Conservation (phyloP, 2,888 invertebrate genomes). For the Cryptocheilus praepositus region DNA sequence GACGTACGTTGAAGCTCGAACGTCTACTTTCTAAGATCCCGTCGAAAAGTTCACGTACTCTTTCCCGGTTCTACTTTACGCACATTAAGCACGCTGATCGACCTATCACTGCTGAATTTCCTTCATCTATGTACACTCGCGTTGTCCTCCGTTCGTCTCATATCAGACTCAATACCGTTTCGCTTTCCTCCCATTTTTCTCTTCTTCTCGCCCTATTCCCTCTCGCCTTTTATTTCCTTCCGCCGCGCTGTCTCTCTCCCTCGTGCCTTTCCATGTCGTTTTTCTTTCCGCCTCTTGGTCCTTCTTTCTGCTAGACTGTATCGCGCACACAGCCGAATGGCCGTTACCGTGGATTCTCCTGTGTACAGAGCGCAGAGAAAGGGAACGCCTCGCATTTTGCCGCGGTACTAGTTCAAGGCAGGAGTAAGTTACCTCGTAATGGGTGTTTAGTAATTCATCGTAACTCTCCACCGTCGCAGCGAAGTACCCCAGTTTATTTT, state of each 20-base stretch:
- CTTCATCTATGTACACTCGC: slow-evolving; percentile 3
- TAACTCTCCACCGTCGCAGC: background rate
- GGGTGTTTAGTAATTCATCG: slow-evolving; percentile 5
- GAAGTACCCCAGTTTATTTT: background rate
- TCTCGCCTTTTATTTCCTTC: background rate
- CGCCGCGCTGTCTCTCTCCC: background rate
- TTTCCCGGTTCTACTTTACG: too few species aligned
- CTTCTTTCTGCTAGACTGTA: background rate
- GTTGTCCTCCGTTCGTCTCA: background rate
- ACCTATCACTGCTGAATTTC: slow-evolving; percentile 15
- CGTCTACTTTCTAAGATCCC: too few species aligned
- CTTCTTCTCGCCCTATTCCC: background rate
- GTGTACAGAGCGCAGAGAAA: slow-evolving; percentile 2
- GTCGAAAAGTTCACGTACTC: background rate
- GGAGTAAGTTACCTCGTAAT: slow-evolving; percentile 9
- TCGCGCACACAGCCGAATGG: too few species aligned
- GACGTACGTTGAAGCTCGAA: too few species aligned
- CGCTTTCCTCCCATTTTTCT: background rate
- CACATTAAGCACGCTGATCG: slow-evolving; percentile 13
- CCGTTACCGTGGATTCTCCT: slow-evolving; percentile 3
- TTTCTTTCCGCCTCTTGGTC: slow-evolving; percentile 1
- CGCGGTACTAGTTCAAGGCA: background rate
- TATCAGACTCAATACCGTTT: background rate
- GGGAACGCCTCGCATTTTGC: background rate
- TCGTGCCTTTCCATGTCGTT: background rate